These are phyloP conservation scores for Nemoura dubitans DNA, from an alignment of 2,888 invertebrate species.

Conservation along the genomic window DNA sequence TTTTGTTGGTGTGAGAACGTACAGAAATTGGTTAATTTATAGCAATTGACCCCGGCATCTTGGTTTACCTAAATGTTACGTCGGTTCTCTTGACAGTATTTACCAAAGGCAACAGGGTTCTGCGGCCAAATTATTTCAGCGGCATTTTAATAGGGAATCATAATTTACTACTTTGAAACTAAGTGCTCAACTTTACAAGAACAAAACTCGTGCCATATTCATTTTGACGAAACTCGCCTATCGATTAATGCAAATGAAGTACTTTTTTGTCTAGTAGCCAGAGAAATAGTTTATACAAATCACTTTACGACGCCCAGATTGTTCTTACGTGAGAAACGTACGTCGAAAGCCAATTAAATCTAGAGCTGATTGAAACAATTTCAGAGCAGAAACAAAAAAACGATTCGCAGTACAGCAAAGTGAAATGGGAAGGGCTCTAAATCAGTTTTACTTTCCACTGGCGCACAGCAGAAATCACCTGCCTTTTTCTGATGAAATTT, in stretches of 20 bases:
- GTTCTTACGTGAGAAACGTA: not conserved
- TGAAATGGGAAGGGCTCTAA: not conserved
- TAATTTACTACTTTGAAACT: not conserved
- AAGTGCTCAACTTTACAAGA: not conserved
- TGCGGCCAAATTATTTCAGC: not conserved
- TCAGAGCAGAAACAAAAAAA: not conserved
- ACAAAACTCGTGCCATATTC: not conserved
- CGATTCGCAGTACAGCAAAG: not conserved
- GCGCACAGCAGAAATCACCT: not conserved
- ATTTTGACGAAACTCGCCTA: not conserved
- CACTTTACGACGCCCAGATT: not conserved
- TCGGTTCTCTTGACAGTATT: too few relatives aligned
- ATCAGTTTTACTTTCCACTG: not conserved
- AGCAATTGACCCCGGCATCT: not conserved
- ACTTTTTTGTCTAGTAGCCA: not conserved
- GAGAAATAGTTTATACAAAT: not conserved
- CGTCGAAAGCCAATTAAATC: not conserved
- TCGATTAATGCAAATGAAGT: not conserved
- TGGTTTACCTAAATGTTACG: not conserved
- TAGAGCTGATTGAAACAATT: not conserved
- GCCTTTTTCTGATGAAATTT: not conserved
- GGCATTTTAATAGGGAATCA: not conserved
- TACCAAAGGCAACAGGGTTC: not conserved
- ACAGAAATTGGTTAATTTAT: not conserved
- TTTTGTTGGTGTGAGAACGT: not conserved